Evolutionary conservation across 2,888 invertebrate species (phyloP), one percentile per base, ranked within the genome.

Genomic region (Hirtodrosophila trivittata): DNA sequence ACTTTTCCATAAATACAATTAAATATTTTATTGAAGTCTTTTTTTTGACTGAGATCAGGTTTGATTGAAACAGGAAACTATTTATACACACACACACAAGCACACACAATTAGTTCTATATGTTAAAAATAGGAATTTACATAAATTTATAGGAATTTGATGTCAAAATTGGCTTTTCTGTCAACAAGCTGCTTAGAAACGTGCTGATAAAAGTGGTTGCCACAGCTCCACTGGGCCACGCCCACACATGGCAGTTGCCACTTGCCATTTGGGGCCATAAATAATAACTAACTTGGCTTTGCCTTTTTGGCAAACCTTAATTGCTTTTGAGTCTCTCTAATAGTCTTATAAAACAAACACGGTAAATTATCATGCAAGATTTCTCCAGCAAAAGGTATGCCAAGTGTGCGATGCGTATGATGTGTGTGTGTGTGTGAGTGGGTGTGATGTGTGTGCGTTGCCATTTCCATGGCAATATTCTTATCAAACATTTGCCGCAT

Each of bases 271-370:
- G 30, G 30, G 45, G 46, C 32, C 68, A 75, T 73, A 67, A 73
- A 75, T 73, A 71, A 75, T 59, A 67, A 51, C 54, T 56, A 52
- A 66, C 70, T 47, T 51, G 70, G 41, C 30, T 10, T 62, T 47
- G 41, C 58, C 64, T 57, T 65, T n/a, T 56, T 75, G 45, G 66
- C 41, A 66, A 70, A 56, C 63, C 62, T 60, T 70, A 75, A 75
- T 75, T 77, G 67, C 77, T 67, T 65, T 64, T 45, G 54, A 75
- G 75, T 71, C 55, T 50, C 55, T 50, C 63, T 75, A 75, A 76
- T 68, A 62, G 72, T 60, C 76, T 75, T 68, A 75, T 75, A 76
- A 66, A 72, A 76, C 73, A 75, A 76, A 76, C 58, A 76, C 68
- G 55, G 62, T 62, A 68, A 75, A 75, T 68, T 75, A 75, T 59